Evolutionary conservation across 2,888 invertebrate species (phyloP).

Genomic region (Catocala nupta): DNA sequence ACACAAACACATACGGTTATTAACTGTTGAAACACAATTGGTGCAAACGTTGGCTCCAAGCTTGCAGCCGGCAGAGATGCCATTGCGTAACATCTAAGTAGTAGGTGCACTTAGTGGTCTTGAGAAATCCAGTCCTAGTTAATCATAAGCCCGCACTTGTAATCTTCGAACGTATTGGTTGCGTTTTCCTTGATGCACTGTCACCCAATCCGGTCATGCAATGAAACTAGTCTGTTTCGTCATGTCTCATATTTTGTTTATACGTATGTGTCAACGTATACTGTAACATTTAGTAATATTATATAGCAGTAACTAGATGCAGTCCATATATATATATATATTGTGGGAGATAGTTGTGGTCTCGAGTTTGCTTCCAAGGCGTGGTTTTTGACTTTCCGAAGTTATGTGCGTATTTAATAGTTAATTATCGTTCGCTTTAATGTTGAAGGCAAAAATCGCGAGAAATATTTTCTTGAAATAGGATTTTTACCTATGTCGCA

Average conservation of each 20-base stretch:
- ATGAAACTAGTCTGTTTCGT: constrained; percentile 12
- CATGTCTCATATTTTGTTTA: neutral
- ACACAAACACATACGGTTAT: neutral
- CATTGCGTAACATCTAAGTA: constrained; percentile 55
- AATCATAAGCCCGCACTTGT: constrained; percentile 53
- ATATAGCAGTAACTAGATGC: too few relatives aligned
- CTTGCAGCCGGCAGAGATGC: constrained; percentile 15
- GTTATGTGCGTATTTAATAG: too few relatives aligned
- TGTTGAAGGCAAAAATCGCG: too few relatives aligned
- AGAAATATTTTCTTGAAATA: too few relatives aligned
- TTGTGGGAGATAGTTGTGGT: too few relatives aligned
- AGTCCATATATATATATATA: too few relatives aligned
- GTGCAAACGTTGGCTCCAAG: constrained; percentile 31
- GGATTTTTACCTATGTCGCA: too few relatives aligned
- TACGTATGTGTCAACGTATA: too few relatives aligned
- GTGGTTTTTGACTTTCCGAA: too few relatives aligned
- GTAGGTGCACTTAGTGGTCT: constrained; percentile 49
- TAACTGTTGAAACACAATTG: constrained; percentile 21
- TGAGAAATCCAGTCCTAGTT: constrained; percentile 54
- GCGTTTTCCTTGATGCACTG: constrained; percentile 17
- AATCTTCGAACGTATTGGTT: constrained; percentile 38
- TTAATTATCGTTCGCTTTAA: too few relatives aligned
- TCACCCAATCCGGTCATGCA: constrained; percentile 12
- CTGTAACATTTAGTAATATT: too few relatives aligned
- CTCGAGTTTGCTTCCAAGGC: too few relatives aligned